Conservation (phyloP, 2,113 vertebrate species). For the Malurus cyaneus region DNA sequence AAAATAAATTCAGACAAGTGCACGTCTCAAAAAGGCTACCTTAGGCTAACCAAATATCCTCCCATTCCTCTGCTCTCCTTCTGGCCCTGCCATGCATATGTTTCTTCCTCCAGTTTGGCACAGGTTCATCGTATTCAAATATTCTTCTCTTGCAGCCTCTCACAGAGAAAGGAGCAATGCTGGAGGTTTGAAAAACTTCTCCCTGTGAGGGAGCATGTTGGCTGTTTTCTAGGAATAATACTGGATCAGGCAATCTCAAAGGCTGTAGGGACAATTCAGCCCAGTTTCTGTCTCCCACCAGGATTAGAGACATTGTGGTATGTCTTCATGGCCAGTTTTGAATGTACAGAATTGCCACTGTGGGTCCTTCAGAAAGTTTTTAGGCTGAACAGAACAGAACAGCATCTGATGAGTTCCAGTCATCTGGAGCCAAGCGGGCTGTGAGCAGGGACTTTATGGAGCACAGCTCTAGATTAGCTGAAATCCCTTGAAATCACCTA, state of each 20-base stretch:
- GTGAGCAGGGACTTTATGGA: not conserved
- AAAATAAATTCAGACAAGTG: not conserved
- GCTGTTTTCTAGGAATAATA: not conserved
- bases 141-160: not conserved
- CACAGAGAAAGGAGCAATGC: not conserved
- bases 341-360: not conserved
- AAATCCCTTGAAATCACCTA: not conserved
- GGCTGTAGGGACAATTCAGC: not conserved
- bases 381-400: not conserved
- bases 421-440: not conserved
- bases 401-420: not conserved
- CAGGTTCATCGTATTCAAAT: not conserved
- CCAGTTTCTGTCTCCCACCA: not conserved
- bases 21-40: not conserved
- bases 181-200: not conserved
- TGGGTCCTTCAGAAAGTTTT: not conserved
- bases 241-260: not conserved
- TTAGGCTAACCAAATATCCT: not conserved
- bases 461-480: not conserved
- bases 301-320: not conserved
- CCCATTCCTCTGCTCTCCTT: not conserved
- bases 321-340: not conserved
- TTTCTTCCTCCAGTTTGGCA: not conserved
- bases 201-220: not conserved
- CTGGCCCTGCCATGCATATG: not conserved